These are phyloP conservation scores for Hymenopus coronatus DNA, from an alignment of 2,888 invertebrate species.

Conservation along the genomic window DNA sequence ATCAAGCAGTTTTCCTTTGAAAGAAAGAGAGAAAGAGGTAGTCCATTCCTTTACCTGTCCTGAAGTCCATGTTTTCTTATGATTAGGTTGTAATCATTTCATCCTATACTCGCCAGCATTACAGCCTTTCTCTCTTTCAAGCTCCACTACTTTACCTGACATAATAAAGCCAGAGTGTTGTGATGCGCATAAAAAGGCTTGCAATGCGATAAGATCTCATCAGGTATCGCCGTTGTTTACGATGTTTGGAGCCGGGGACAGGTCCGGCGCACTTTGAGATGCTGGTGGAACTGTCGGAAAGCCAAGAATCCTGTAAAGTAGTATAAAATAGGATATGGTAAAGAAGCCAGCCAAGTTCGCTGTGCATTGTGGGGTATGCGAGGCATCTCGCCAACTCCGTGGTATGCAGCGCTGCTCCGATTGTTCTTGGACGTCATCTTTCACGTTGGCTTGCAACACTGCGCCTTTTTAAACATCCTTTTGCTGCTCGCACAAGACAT, in stretches of 20 bases:
- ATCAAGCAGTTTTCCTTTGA: too few species aligned
- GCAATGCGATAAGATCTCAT: conserved; percentile 15
- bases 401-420: conserved; percentile 13
- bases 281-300: background rate
- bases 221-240: background rate
- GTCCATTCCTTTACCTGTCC: too few species aligned
- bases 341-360: conserved; percentile 4
- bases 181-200: conserved; percentile 18
- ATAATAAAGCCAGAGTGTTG: conserved; percentile 15
- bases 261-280: background rate
- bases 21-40: too few species aligned
- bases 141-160: background rate
- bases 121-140: background rate
- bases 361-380: background rate
- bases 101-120: background rate
- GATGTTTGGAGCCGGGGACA: background rate
- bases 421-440: conserved; percentile 23
- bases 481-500: background rate
- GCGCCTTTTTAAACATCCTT: background rate
- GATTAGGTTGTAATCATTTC: background rate
- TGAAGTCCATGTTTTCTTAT: background rate
- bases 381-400: background rate
- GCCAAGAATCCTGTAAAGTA: conserved; percentile 18
- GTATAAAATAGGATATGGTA: conserved; percentile 13
- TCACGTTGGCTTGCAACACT: conserved; percentile 3